These are phyloP conservation scores for Drosophila histrio DNA, from an alignment of 2,888 invertebrate species.

Conservation along the genomic window DNA sequence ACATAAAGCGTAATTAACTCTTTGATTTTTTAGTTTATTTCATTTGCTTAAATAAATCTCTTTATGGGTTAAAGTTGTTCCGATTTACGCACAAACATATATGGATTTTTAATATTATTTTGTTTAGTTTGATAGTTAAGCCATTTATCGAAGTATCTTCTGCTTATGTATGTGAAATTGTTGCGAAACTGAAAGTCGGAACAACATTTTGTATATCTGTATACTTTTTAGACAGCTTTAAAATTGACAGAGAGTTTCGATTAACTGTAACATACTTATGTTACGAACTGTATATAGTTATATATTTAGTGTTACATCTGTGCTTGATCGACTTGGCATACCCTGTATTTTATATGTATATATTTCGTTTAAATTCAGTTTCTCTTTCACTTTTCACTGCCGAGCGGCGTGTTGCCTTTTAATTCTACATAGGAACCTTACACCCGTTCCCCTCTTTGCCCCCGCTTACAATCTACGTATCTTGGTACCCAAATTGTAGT, in stretches of 20 bases:
- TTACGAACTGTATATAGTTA: neutral
- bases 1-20: conserved; percentile 44
- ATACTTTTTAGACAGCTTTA: neutral
- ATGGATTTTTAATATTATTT: too few relatives aligned
- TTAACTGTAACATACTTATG: neutral
- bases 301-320: neutral
- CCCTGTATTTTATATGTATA: conserved; percentile 47
- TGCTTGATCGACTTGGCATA: conserved; percentile 28
- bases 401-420: conserved; percentile 2
- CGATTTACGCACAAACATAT: neutral
- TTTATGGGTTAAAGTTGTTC: neutral
- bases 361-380: conserved; percentile 17
- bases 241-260: conserved; percentile 23
- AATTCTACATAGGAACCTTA: conserved; percentile 65
- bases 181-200: neutral
- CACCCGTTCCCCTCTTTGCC: neutral
- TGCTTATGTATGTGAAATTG: neutral
- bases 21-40: conserved; percentile 15
- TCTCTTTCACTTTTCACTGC: neutral
- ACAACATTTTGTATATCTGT: neutral
- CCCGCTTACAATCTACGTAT: conserved; percentile 19
- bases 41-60: conserved; percentile 21
- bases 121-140: too few relatives aligned
- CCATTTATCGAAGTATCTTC: too few relatives aligned
- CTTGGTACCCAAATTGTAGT: conserved; percentile 32